Conservation (phyloP, 2,113 vertebrate genomes). For the Sarotherodon lohbergeri region DNA sequence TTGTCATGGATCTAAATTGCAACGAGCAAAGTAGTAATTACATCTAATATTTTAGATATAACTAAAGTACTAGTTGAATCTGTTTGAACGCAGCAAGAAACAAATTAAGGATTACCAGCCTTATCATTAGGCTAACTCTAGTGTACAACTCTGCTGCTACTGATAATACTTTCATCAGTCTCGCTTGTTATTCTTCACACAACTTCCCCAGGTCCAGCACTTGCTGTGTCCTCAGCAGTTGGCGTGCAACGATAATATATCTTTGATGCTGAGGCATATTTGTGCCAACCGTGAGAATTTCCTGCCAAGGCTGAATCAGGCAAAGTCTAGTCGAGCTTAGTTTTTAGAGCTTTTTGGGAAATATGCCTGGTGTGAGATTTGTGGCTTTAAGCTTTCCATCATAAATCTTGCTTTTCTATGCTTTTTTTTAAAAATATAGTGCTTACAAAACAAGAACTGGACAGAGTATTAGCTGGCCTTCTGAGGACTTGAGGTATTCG, state of each 20-base stretch:
- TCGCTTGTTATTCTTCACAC: not conserved
- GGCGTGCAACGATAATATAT: not conserved
- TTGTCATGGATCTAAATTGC: not conserved
- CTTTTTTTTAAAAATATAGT: not conserved
- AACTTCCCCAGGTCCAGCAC: not conserved
- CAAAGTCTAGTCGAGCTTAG: not conserved
- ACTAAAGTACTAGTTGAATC: not conserved
- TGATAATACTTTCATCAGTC: not conserved
- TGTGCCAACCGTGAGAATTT: not conserved
- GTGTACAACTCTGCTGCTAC: not conserved
- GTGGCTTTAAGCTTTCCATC: not conserved
- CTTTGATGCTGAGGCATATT: conserved; percentile 3
- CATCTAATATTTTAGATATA: not conserved
- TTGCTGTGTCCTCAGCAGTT: conserved; percentile 23
- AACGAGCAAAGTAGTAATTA: fast-evolving
- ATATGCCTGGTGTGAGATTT: not conserved
- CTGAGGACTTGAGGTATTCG: not conserved
- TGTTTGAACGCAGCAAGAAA: not conserved
- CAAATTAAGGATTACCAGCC: not conserved
- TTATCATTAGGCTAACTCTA: not conserved
- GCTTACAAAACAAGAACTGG: not conserved
- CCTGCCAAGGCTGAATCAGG: conserved; percentile 16
- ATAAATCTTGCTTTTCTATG: not conserved
- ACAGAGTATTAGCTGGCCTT: not conserved
- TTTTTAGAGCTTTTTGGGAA: conserved; percentile 13